These are phyloP conservation scores for Montifringilla adamsi DNA, from an alignment of 2,113 vertebrate species.

Conservation along the genomic window DNA sequence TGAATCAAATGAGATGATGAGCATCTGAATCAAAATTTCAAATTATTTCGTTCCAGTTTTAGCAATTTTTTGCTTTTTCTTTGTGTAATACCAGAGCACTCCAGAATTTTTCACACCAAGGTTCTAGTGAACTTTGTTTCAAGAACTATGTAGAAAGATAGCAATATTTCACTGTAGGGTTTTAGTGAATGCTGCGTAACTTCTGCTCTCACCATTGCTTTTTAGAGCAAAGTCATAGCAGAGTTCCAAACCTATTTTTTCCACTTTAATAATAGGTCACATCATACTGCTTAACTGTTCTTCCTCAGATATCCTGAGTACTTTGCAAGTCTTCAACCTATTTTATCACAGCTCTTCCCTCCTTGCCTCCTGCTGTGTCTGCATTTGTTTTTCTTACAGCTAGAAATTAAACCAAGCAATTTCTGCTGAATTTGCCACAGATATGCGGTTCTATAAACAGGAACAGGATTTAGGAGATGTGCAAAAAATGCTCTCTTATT, in stretches of 20 bases:
- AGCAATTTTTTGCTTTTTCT: background rate
- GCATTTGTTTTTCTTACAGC: background rate
- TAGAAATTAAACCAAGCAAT: background rate
- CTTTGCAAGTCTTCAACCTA: background rate
- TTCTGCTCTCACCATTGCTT: background rate
- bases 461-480: background rate
- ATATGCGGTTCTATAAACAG: background rate
- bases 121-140: background rate
- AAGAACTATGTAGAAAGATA: background rate
- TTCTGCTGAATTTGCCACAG: background rate
- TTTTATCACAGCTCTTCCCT: background rate
- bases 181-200: background rate
- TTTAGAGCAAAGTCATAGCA: background rate
- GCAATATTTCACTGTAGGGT: background rate
- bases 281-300: background rate
- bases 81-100: background rate
- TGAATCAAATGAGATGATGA: background rate
- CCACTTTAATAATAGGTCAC: background rate
- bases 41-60: background rate
- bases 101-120: background rate
- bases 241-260: background rate
- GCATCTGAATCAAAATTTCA: background rate
- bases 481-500: background rate
- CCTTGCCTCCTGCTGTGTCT: background rate
- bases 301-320: background rate